Conservation (phyloP, 2,113 vertebrate species). For the Oncorhynchus keta region DNA sequence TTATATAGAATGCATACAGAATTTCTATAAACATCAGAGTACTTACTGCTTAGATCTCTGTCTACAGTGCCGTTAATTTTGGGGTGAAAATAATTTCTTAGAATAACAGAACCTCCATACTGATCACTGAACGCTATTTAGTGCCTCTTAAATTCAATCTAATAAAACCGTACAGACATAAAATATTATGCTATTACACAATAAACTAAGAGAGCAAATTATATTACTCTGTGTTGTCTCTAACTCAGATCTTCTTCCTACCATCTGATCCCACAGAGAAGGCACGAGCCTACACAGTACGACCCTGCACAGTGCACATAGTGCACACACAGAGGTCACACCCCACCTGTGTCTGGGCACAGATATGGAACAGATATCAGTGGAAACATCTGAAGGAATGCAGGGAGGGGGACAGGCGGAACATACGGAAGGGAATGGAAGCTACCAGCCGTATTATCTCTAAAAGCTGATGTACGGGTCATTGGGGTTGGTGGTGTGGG, state of each 20-base stretch:
- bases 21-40: not conserved
- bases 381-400: constrained; percentile 63
- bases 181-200: no score
- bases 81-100: no score
- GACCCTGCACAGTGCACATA: not conserved
- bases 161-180: no score
- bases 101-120: no score
- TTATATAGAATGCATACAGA: not conserved
- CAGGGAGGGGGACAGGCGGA: constrained; percentile 25
- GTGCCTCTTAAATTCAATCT: no score
- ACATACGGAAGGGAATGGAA: constrained; percentile 53
- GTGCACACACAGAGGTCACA: constrained; percentile 44
- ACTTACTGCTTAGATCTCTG: no score
- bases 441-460: constrained; percentile 52
- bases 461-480: constrained; percentile 56
- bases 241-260: no score
- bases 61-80: no score
- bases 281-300: constrained; percentile 7
- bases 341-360: constrained; percentile 52
- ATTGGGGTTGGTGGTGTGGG: not conserved
- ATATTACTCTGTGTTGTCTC: no score
- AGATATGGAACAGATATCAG: constrained; percentile 49
- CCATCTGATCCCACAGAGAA: not conserved
- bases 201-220: no score
- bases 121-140: no score